phyloP scores from a whole-genome alignment of 2,888 invertebrate species.

The Platycnemis pennipes region DNA sequence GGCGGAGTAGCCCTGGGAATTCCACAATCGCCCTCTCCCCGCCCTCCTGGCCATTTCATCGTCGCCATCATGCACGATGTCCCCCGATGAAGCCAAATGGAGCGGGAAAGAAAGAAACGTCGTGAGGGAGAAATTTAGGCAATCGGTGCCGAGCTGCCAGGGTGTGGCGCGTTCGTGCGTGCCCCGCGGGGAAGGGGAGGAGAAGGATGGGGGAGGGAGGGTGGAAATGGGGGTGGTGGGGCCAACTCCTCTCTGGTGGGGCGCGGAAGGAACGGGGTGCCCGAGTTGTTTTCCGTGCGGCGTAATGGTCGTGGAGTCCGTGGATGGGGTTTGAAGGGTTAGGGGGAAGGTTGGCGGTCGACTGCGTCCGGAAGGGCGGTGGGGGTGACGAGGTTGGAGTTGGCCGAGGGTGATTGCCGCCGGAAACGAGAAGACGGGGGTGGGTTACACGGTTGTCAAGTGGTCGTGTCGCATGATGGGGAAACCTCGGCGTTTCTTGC shows the following conservation, averaged over 20 bases:
- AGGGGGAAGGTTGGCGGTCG: background rate
- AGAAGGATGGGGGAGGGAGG: background rate
- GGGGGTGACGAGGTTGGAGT: background rate
- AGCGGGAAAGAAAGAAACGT: too few relatives aligned
- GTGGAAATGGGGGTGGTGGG: background rate
- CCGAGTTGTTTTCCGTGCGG: background rate
- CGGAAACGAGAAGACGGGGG: constrained; percentile 24
- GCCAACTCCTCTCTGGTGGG: too few relatives aligned
- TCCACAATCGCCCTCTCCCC: background rate
- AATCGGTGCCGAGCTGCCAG: background rate
- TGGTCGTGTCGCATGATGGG: background rate
- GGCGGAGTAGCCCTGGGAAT: background rate
- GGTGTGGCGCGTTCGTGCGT: background rate
- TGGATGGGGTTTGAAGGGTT: background rate
- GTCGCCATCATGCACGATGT: background rate
- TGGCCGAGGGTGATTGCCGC: constrained; percentile 30
- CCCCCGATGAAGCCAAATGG: background rate
- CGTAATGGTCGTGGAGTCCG: background rate
- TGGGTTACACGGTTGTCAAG: constrained; percentile 43
- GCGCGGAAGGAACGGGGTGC: too few relatives aligned
- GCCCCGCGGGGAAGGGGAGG: background rate
- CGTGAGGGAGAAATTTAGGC: background rate
- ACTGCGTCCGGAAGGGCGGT: background rate
- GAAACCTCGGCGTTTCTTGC: background rate
- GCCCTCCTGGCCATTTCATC: background rate